Percentiles rank a stretch among this genome's conserved stretches.
Evolutionary conservation across 1,140 invertebrate genomes (phyloP).

Genomic region (Lanistes nyassanus): DNA sequence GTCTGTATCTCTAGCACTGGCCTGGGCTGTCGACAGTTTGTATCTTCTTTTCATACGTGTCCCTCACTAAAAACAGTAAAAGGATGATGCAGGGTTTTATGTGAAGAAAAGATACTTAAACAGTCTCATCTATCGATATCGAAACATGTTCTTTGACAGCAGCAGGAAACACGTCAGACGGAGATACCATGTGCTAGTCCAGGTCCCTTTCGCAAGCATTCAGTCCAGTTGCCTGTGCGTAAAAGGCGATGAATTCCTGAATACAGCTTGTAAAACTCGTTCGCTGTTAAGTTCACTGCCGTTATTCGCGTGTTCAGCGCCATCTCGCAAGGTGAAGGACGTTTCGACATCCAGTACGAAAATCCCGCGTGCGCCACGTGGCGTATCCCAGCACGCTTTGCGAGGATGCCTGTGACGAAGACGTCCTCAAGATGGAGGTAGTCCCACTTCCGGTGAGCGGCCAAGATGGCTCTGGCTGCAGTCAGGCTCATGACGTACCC

Average conservation of each 20-base stretch:
- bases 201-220: neutral
- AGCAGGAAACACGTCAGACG: neutral
- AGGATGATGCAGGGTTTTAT: no score
- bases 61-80: no score
- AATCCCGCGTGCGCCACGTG: slow-evolving; percentile 34
- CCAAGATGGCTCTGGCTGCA: slow-evolving; percentile 38
- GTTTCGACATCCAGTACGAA: slow-evolving; percentile 23
- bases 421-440: slow-evolving; percentile 66
- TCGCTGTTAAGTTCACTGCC: slow-evolving; percentile 29
- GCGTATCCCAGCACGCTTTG: slow-evolving; percentile 39
- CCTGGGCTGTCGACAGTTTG: no score
- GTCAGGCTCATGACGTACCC: slow-evolving; percentile 54
- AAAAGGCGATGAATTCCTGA: slow-evolving; percentile 23
- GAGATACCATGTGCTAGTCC: no score
- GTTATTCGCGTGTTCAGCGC: slow-evolving; percentile 14
- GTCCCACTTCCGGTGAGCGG: slow-evolving; percentile 43
- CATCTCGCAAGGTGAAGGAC: slow-evolving; percentile 29
- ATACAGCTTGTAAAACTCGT: slow-evolving; percentile 26
- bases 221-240: slow-evolving; percentile 14
- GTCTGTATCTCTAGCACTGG: no score
- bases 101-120: slow-evolving; percentile 6
- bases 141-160: neutral
- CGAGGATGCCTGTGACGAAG: slow-evolving; percentile 67
- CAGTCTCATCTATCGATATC: neutral
- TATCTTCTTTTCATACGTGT: no score